phyloP scores from a whole-genome alignment of 2,888 invertebrate species.

The Caenorhabditis virilis region DNA sequence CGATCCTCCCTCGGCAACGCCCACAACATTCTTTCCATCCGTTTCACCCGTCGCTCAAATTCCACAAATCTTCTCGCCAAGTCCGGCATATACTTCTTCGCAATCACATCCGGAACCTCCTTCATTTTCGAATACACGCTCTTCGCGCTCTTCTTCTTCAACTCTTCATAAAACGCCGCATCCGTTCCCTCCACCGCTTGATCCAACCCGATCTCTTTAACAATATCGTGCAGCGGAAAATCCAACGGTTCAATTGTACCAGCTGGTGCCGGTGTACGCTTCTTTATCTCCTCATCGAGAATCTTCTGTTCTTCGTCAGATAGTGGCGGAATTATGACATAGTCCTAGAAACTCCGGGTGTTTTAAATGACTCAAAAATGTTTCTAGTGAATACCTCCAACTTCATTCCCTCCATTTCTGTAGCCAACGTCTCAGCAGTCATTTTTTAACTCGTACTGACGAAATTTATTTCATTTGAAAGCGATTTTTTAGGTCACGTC shows the following conservation, averaged over 20 bases:
- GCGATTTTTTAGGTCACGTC: too few relatives aligned
- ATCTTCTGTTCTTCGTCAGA: conserved; percentile 33
- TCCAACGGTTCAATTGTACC: conserved; percentile 29
- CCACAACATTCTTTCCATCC: conserved; percentile 45
- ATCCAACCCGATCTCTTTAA: conserved; percentile 31
- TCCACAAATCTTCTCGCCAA: conserved; percentile 54
- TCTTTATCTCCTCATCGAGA: conserved; percentile 32
- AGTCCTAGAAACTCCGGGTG: conserved; percentile 21
- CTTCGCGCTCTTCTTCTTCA: conserved; percentile 39
- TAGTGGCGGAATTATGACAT: conserved; percentile 26
- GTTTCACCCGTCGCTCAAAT: conserved; percentile 52
- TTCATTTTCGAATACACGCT: conserved; percentile 50
- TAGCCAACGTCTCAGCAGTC: too few relatives aligned
- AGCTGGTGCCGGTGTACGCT: conserved; percentile 10
- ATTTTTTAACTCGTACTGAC: too few relatives aligned
- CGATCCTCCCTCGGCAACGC: conserved; percentile 44
- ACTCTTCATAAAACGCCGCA: conserved; percentile 41
- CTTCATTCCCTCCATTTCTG: too few relatives aligned
- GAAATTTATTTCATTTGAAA: too few relatives aligned
- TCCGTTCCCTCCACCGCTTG: conserved; percentile 34
- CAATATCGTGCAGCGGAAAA: conserved; percentile 44
- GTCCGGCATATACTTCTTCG: conserved; percentile 47
- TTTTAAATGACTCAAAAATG: too few relatives aligned
- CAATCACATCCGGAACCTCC: conserved; percentile 48
- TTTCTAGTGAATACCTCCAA: too few relatives aligned